phyloP scores from a whole-genome alignment of 2,113 vertebrate genomes.

The Leucoraja erinaceus region DNA sequence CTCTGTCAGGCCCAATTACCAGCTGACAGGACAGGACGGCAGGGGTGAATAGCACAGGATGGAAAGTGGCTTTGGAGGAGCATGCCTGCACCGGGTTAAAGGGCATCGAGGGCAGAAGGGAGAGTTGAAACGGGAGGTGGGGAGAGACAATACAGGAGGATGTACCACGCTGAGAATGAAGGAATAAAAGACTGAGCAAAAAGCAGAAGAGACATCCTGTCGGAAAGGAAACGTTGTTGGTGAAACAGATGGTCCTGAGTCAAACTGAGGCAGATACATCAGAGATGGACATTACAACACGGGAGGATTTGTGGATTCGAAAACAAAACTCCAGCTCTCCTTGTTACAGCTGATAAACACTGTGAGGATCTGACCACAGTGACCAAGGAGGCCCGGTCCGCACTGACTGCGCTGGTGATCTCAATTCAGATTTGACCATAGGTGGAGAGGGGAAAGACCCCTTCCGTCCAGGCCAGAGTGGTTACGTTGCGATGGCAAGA shows the following conservation, averaged over 20 bases:
- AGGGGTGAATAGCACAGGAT: slow-evolving; percentile 41
- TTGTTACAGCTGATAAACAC: slow-evolving; percentile 47
- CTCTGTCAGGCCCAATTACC: slow-evolving; percentile 50
- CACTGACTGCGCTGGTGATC: background rate
- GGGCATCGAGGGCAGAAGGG: slow-evolving; percentile 45
- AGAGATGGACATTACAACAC: slow-evolving; percentile 39
- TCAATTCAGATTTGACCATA: background rate
- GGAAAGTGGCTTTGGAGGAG: slow-evolving; percentile 45
- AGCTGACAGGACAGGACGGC: slow-evolving; percentile 39
- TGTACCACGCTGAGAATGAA: slow-evolving; percentile 42
- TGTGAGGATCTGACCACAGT: slow-evolving; percentile 43
- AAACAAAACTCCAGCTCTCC: slow-evolving; percentile 45
- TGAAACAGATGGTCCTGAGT: background rate
- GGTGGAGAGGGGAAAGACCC: background rate
- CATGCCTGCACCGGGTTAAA: slow-evolving; percentile 48
- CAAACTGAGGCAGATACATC: background rate
- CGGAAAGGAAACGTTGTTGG: background rate
- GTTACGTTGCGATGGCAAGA: background rate
- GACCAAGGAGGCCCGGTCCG: background rate
- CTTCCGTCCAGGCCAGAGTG: background rate
- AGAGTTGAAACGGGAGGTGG: slow-evolving; percentile 53
- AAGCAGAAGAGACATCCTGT: background rate
- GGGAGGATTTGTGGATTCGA: slow-evolving; percentile 45
- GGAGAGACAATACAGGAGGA: slow-evolving; percentile 47
- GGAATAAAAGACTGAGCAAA: slow-evolving; percentile 15